These are phyloP conservation scores for Diachasmimorpha longicaudata DNA, from an alignment of 1,140 invertebrate species.

Conservation along the genomic window DNA sequence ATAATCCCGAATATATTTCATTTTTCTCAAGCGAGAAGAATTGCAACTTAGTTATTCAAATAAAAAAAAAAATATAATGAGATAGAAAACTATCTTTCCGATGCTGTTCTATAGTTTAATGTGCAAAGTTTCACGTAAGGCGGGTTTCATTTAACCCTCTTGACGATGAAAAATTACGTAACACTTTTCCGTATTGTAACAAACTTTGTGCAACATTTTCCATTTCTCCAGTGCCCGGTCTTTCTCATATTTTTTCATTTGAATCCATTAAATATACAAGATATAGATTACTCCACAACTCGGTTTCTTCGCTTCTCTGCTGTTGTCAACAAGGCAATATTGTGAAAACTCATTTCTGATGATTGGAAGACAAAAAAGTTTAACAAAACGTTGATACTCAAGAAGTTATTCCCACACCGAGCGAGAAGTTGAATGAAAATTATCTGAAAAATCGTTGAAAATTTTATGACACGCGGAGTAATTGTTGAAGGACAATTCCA, in stretches of 20 bases:
- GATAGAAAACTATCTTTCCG: background rate
- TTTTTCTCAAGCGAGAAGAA: background rate
- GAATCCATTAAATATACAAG: background rate
- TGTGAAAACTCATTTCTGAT: background rate
- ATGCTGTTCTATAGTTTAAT: background rate
- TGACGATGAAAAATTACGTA: slow-evolving; percentile 7
- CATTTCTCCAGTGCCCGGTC: background rate
- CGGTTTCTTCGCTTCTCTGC: background rate
- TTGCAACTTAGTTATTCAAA: background rate
- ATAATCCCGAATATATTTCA: background rate
- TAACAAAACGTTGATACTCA: background rate
- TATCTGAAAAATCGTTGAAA: too few species aligned
- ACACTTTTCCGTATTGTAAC: background rate
- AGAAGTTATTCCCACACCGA: too few species aligned
- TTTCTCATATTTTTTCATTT: background rate
- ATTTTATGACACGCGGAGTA: too few species aligned
- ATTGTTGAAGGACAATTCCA: too few species aligned
- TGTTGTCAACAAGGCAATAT: background rate
- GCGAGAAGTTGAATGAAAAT: background rate
- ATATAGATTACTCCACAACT: background rate
- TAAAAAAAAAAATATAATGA: background rate
- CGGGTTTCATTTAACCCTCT: background rate
- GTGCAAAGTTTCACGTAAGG: background rate
- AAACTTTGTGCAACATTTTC: background rate
- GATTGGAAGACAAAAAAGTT: background rate